Percentiles rank a stretch among this genome's conserved stretches.
phyloP scores from a whole-genome alignment of 2,113 vertebrate species.

The Arizona elegans region DNA sequence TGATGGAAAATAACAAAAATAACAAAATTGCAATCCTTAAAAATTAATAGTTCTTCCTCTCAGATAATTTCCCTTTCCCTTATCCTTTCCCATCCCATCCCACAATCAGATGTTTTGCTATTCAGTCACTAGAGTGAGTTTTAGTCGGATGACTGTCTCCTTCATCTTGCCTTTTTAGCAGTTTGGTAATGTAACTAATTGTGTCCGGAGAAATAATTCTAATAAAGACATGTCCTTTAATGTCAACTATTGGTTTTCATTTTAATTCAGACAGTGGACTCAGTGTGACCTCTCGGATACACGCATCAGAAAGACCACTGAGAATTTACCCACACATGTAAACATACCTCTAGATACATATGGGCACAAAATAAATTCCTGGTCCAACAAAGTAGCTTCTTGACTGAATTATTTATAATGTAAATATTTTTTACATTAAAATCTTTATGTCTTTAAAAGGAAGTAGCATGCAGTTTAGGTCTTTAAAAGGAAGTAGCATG shows the following conservation, averaged over 20 bases:
- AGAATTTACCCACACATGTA: constrained; percentile 65
- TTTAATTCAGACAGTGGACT: constrained; percentile 72
- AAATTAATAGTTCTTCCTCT: background rate
- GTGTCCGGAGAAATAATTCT: constrained; percentile 74
- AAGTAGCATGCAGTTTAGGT: constrained; percentile 38
- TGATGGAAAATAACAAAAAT: background rate
- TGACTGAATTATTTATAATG: constrained; percentile 62
- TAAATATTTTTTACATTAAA: background rate
- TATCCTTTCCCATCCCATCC: constrained; percentile 10
- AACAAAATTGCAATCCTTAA: background rate
- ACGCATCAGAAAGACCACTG: constrained; percentile 61
- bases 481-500: constrained; percentile 61
- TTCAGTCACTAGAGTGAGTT: constrained; percentile 25
- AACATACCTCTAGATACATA: constrained; percentile 15
- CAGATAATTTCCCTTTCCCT: background rate
- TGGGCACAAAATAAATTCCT: constrained; percentile 68
- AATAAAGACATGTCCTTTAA: constrained; percentile 79
- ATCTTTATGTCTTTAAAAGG: constrained; percentile 58
- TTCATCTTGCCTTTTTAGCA: constrained; percentile 45
- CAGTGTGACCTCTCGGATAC: constrained; percentile 60
- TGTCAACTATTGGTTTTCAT: constrained; percentile 74
- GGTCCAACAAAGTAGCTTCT: constrained; percentile 54
- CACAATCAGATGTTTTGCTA: constrained; percentile 6
- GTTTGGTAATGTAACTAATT: constrained; percentile 63
- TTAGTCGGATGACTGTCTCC: constrained; percentile 25